Base-by-base conservation (phyloP, 1,140 invertebrate genomes). In the Eupristina koningsbergeri region DNA sequence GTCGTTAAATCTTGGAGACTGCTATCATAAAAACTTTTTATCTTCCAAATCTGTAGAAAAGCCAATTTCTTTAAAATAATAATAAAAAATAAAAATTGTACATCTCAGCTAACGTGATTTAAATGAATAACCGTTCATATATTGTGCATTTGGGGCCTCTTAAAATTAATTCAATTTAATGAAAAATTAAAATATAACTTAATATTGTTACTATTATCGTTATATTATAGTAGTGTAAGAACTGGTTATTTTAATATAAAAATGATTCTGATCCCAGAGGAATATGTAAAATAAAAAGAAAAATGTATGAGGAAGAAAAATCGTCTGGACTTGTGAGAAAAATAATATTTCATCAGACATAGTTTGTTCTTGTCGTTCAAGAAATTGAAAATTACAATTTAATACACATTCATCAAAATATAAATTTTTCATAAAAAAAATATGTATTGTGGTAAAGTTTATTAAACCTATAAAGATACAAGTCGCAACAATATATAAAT, bases 141-240 rank as follows among this genome's bases (percentile, higher is more conserved):
- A 53, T 78, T 64, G 73, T 80, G 71, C 58, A 47, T 76, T 84
- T n/a, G 83, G 64, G 45, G 83, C 83, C 78, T 69, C 71, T 84
- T 84, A 80, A 80, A 75, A 80, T 31, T 75, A 80, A 64, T 75
- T 67, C 39, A 83, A 84, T 84, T 74, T 80, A 61, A 79, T 15
- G 39, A 64, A 41, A n/a, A 69, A 77, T 19, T 71, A 82, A 67
- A 71, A 31, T 61, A 71, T 61, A 83, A 58, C 39, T 64, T 64
- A 80, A 75, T 80, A 80, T 80, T 84, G 83, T 80, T 84, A 80
- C 39, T 29, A 84, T 74, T 69, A 75, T 84, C 71, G 83, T 84
- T 84, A 76, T 76, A 53, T 73, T 80, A 79, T 79, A 58, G 36
- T 84, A 79, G 76, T 63, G 53, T 64, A 80, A 84, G 53, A 79